phyloP scores from a whole-genome alignment of 2,797 vertebrate species.

The Microhierax caerulescens region DNA sequence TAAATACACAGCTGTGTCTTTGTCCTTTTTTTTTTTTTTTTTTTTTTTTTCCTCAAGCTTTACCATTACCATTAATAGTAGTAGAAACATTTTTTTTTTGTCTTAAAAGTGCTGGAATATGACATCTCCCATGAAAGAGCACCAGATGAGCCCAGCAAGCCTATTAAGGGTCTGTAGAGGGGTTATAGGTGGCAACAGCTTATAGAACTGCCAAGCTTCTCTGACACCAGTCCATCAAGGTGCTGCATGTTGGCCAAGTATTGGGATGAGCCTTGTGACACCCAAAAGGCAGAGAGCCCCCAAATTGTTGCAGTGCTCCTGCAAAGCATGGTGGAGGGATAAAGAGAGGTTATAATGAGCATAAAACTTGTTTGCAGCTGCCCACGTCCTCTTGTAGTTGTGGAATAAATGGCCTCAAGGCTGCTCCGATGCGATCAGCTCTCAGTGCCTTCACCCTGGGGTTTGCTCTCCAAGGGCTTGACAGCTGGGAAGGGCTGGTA shows the following conservation, averaged over 20 bases:
- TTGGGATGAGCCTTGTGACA: neutral
- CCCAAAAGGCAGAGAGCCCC: neutral
- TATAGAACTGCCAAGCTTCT: neutral
- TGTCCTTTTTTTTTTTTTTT: fast-evolving
- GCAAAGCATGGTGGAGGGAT: neutral
- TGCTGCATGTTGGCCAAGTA: fast-evolving
- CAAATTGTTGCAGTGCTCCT: neutral
- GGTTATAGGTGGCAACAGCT: neutral
- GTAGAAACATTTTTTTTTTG: neutral
- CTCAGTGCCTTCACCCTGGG: neutral
- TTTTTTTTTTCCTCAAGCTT: neutral
- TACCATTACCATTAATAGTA: neutral
- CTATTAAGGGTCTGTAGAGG: neutral
- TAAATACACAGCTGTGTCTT: slow-evolving; percentile 21
- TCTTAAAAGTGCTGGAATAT: neutral
- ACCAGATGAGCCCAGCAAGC: neutral
- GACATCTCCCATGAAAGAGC: neutral
- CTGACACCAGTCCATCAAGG: neutral
- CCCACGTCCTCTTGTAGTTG: neutral
- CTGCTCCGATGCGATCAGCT: neutral
- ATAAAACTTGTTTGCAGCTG: neutral
- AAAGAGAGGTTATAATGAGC: fast-evolving
- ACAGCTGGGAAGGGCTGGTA: neutral
- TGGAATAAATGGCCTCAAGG: neutral
- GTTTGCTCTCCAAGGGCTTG: neutral